Percentiles rank a stretch among this genome's conserved stretches.
These are phyloP conservation scores for Sebastes taczanowskii DNA, from an alignment of 2,797 vertebrate species.

Conservation along the genomic window DNA sequence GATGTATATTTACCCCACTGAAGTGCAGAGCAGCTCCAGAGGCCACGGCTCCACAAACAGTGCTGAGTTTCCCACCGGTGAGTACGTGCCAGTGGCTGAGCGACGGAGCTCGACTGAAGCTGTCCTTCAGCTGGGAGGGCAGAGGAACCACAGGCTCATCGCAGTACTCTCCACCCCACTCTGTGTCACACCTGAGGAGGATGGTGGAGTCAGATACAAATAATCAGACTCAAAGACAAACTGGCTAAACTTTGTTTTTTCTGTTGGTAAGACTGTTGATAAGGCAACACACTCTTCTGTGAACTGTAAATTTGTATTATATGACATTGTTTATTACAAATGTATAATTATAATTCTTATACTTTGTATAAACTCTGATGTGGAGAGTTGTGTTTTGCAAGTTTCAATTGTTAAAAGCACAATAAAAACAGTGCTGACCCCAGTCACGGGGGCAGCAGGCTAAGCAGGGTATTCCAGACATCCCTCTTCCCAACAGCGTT, in stretches of 20 bases:
- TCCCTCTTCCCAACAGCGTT: no score
- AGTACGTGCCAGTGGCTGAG: slow-evolving; percentile 93
- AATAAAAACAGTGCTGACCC: no score
- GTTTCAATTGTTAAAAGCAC: no score
- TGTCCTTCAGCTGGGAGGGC: slow-evolving; percentile 95
- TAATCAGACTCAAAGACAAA: not conserved
- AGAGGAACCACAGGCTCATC: slow-evolving; percentile 89
- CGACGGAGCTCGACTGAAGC: slow-evolving; percentile 93
- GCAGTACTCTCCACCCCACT: slow-evolving; percentile 95
- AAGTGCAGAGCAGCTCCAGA: slow-evolving; percentile 97
- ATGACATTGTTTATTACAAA: no score
- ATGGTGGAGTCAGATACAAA: not conserved
- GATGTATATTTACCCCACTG: slow-evolving; percentile 86
- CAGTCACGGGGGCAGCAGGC: no score
- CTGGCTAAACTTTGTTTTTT: fast-evolving
- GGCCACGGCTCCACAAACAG: slow-evolving; percentile 94
- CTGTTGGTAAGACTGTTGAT: no score
- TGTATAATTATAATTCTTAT: no score
- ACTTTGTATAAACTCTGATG: no score
- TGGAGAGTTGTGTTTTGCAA: no score
- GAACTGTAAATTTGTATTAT: no score
- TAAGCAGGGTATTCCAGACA: no score
- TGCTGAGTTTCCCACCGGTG: slow-evolving; percentile 94
- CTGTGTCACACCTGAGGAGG: slow-evolving; percentile 89
- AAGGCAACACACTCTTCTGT: no score